Evolutionary conservation across 1,140 invertebrate species (phyloP).

Genomic region (Ectropis grisescens): DNA sequence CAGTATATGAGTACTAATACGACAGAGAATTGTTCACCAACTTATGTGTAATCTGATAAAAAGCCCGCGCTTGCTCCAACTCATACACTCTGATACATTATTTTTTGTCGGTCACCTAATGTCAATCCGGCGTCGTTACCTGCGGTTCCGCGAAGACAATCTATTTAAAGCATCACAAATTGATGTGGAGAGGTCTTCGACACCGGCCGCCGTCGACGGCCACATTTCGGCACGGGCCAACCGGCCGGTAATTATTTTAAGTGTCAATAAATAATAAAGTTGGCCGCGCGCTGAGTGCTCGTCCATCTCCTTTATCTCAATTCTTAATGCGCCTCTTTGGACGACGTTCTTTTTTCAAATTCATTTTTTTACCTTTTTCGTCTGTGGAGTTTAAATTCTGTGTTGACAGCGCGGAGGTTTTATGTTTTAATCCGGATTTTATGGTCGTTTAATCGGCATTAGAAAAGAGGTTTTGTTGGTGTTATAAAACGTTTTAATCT

Average conservation of each 20-base stretch:
- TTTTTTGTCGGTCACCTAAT: too few relatives aligned
- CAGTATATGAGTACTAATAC: too few relatives aligned
- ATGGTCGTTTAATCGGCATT: slow-evolving; percentile 41
- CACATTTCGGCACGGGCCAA: too few relatives aligned
- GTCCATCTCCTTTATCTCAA: slow-evolving; percentile 64
- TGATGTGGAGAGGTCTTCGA: slow-evolving; percentile 19
- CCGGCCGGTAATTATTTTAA: slow-evolving; percentile 65
- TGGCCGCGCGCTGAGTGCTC: slow-evolving; percentile 54
- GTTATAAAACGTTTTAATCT: slow-evolving; percentile 25
- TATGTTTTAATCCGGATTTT: slow-evolving; percentile 63
- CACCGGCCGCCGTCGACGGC: slow-evolving; percentile 48
- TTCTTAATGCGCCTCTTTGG: slow-evolving; percentile 67
- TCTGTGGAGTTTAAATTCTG: slow-evolving; percentile 49
- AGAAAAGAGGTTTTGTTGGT: slow-evolving; percentile 19
- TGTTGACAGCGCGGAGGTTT: slow-evolving; percentile 62
- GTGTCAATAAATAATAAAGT: slow-evolving; percentile 70
- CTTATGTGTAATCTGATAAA: too few relatives aligned
- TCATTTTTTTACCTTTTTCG: slow-evolving; percentile 40
- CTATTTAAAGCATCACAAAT: too few relatives aligned
- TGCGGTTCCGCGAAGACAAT: too few relatives aligned
- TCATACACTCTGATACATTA: too few relatives aligned
- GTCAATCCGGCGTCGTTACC: too few relatives aligned
- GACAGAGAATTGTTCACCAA: too few relatives aligned
- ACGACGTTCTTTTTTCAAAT: slow-evolving; percentile 51
- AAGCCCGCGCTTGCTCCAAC: too few relatives aligned